A percentile compares a stretch with the other conserved stretches of the same genome.
These are phyloP conservation scores for Deilephila porcellus DNA, from an alignment of 2,888 invertebrate species.

Conservation along the genomic window DNA sequence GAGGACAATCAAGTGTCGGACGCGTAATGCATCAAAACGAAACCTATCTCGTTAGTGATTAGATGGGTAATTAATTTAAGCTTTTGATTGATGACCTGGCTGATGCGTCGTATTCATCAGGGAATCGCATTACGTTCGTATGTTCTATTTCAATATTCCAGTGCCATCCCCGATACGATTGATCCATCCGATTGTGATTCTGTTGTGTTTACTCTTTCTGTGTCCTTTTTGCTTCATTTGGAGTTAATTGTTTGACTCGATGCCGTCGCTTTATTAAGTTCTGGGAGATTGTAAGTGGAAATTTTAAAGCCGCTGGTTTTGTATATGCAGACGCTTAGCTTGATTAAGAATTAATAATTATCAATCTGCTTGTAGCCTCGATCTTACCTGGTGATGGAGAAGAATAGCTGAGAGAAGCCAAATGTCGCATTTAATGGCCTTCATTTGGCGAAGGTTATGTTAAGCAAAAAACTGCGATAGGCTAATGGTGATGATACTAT, in stretches of 20 bases:
- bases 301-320: no score
- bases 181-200: constrained; percentile 3
- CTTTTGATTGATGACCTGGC: constrained; percentile 59
- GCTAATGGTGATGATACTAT: no score
- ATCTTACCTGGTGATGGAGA: no score
- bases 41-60: constrained; percentile 54
- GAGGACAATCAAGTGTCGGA: constrained; percentile 13
- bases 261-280: neutral
- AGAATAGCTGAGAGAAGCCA: no score
- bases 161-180: constrained; percentile 12
- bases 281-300: no score
- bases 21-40: constrained; percentile 46
- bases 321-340: no score
- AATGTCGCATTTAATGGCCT: no score
- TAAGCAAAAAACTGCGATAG: no score
- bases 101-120: constrained; percentile 56
- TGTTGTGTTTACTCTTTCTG: neutral
- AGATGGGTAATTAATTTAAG: constrained; percentile 65
- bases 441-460: no score
- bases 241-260: neutral
- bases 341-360: no score
- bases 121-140: constrained; percentile 50
- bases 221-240: constrained; percentile 11
- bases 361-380: no score
- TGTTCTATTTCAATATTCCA: constrained; percentile 42